These are phyloP conservation scores for Agriotes lineatus DNA, from an alignment of 2,888 invertebrate genomes.

Conservation along the genomic window DNA sequence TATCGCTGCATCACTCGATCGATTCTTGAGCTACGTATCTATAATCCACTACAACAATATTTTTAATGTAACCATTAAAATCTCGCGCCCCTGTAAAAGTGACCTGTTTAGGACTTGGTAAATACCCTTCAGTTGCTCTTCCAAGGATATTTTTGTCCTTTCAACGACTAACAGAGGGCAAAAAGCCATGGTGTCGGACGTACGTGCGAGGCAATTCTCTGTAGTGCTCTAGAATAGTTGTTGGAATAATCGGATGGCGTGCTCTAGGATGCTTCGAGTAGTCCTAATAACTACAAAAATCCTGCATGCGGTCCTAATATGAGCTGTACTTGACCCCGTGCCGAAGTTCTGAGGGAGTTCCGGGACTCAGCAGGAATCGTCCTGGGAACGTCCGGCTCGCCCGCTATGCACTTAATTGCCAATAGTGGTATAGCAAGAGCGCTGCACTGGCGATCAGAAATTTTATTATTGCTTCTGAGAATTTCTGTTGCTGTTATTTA, in stretches of 20 bases:
- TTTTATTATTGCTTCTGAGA: slow-evolving; percentile 38
- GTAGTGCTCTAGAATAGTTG: slow-evolving; percentile 1
- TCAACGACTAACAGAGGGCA: neutral
- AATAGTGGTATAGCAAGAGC: slow-evolving; percentile 35
- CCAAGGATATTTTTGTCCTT: too few species aligned
- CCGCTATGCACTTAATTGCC: slow-evolving; percentile 44
- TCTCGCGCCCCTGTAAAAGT: too few species aligned
- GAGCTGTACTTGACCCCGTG: slow-evolving; percentile 13
- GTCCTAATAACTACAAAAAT: slow-evolving; percentile 15
- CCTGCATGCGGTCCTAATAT: slow-evolving; percentile 7
- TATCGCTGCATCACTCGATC: too few species aligned
- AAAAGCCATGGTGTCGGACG: neutral
- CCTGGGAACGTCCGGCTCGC: slow-evolving; percentile 33
- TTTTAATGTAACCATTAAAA: too few species aligned
- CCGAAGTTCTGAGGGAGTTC: neutral
- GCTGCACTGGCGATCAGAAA: slow-evolving; percentile 33
- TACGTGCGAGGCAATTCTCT: slow-evolving; percentile 9
- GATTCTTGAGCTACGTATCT: too few species aligned
- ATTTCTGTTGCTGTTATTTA: slow-evolving; percentile 18
- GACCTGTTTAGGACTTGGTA: too few species aligned
- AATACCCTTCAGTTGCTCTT: too few species aligned
- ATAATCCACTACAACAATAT: too few species aligned
- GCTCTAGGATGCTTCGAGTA: neutral
- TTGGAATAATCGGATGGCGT: slow-evolving; percentile 3
- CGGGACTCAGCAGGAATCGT: neutral